Base-by-base conservation (phyloP, 2,797 vertebrate species). In the Discoglossus pictus region DNA sequence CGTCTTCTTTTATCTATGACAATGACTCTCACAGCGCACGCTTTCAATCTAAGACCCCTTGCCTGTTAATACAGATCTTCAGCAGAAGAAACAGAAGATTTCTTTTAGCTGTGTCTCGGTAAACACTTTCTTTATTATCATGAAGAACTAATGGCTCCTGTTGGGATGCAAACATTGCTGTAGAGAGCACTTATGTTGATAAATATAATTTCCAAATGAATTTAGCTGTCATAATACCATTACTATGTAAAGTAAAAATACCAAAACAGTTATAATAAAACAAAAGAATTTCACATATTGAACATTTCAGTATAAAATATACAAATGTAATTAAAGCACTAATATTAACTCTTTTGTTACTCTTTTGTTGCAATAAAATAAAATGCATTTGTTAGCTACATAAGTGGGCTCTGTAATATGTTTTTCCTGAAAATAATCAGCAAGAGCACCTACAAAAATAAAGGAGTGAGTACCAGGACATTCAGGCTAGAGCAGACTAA, bases 61-160 rank as follows among this genome's bases (percentile, higher is more conserved):
- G 39, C 25, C 23, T 25, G 10, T 31, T 23, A 55, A 24, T 34
- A 13, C 50, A 12, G 51, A n/a, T 15, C 38, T 15, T 40, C 2
- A 15, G 24, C 9, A 12, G 16, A 52, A 18, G 20, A 18, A 23
- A 20, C n/a, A 12, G 58, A 20, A 6, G 18, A 35, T 9, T 24
- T 27, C 23, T 4, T 11, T 54, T 46, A 10, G 20, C 42, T 35
- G 18, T 54, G 31, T 11, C 18, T 56, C 31, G 36, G 38, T 65
- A 48, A 65, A 36, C 63, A 39, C 56, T 65, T 27, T 35, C 42
- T 58, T 66, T 56, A 66, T 66, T 50, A 66, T 15, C 35, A 4
- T n/a, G 21, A 39, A 52, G 12, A 64, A 39, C 20, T 38, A 52
- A 51, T 52, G 61, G 7, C 42, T 59, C 38, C 53, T 43, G 44